A percentile compares a stretch with the other conserved stretches of the same genome.
phyloP scores from a whole-genome alignment of 1,140 invertebrate genomes.

The Archivesica marissinica region DNA sequence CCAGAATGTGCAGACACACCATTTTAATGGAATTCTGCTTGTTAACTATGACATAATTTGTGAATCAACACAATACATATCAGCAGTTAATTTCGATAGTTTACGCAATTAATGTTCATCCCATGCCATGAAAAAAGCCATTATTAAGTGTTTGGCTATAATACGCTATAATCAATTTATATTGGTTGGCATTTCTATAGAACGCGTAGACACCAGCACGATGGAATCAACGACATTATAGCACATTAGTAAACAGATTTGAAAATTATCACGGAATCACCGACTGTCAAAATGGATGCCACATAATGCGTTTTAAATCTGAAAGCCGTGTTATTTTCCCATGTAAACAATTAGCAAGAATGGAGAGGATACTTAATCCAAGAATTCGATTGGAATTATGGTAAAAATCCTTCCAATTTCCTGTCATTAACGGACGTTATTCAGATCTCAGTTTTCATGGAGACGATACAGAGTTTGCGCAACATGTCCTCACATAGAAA shows the following conservation, averaged over 20 bases:
- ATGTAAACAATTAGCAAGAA: conserved; percentile 60
- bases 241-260: conserved; percentile 34
- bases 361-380: conserved; percentile 52
- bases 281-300: conserved; percentile 41
- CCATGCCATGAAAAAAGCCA: conserved; percentile 1
- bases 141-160: conserved; percentile 12
- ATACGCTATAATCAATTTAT: conserved; percentile 47
- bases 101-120: conserved; percentile 47
- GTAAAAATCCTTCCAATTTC: conserved; percentile 60
- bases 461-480: conserved; percentile 24
- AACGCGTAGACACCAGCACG: neutral
- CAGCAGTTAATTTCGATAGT: neutral
- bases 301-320: conserved; percentile 56
- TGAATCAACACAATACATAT: neutral
- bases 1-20: neutral
- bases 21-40: neutral
- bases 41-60: neutral
- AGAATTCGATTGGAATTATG: conserved; percentile 41
- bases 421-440: conserved; percentile 53
- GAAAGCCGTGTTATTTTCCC: conserved; percentile 57
- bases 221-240: conserved; percentile 22
- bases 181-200: conserved; percentile 37
- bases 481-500: conserved; percentile 51
- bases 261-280: conserved; percentile 42
- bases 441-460: conserved; percentile 38